Conservation (phyloP, 2,888 invertebrate genomes). For the Plebejus melissa region DNA sequence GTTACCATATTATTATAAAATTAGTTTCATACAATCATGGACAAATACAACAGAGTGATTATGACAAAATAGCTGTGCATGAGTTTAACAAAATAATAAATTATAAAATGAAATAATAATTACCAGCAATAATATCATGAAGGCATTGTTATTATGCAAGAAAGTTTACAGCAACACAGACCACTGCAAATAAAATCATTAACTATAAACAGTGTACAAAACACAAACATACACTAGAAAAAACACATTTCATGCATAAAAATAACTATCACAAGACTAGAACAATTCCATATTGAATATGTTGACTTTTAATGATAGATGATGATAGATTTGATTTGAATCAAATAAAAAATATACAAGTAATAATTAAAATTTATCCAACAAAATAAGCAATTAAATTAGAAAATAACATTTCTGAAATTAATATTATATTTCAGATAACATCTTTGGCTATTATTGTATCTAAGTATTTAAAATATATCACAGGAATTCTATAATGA, state of each 20-base stretch:
- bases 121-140: slow-evolving; percentile 35
- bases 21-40: neutral
- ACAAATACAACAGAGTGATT: slow-evolving; percentile 26
- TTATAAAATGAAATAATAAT: slow-evolving; percentile 33
- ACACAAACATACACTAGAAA: neutral
- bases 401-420: too few species aligned
- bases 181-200: slow-evolving; percentile 32
- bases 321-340: neutral
- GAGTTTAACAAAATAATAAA: slow-evolving; percentile 5
- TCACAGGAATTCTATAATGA: neutral
- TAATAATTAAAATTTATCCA: too few species aligned
- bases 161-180: slow-evolving; percentile 34
- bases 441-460: too few species aligned
- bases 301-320: neutral
- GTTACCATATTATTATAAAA: neutral
- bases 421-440: neutral
- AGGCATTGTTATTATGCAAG: slow-evolving; percentile 19
- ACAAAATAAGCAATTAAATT: too few species aligned
- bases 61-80: slow-evolving; percentile 20
- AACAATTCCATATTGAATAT: neutral
- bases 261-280: neutral
- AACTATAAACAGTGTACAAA: slow-evolving; percentile 31
- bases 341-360: too few species aligned
- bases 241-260: neutral
- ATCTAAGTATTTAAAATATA: too few species aligned